Percentiles rank a stretch among this genome's conserved stretches.
Conservation (phyloP, 2,888 invertebrate genomes). For the Lumbricus terrestris region DNA sequence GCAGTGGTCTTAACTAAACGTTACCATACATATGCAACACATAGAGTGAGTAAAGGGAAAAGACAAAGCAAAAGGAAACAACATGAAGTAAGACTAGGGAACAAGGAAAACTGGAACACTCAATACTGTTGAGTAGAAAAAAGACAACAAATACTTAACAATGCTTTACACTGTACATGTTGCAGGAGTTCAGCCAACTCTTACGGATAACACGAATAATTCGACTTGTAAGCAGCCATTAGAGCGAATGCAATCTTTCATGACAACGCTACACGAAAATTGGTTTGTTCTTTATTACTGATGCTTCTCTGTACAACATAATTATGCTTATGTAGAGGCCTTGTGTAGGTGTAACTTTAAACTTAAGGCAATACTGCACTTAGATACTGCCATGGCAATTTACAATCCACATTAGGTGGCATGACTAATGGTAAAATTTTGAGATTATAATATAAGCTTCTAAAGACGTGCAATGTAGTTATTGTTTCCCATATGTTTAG, state of each 20-base stretch:
- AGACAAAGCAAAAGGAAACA: too few species aligned
- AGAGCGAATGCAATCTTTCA: constrained; percentile 81
- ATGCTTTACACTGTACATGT: not conserved
- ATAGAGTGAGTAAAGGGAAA: too few species aligned
- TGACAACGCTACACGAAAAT: constrained; percentile 76
- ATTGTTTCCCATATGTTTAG: not conserved
- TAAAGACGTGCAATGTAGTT: not conserved
- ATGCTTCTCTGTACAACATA: not conserved
- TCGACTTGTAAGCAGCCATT: constrained; percentile 62
- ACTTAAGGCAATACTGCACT: not conserved
- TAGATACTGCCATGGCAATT: too few species aligned
- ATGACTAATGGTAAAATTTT: not conserved
- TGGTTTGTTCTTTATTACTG: constrained; percentile 54
- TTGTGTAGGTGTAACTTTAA: not conserved
- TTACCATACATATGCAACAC: too few species aligned
- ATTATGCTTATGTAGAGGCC: not conserved
- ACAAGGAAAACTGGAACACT: too few species aligned
- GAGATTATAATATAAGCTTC: not conserved
- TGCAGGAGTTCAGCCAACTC: constrained; percentile 48
- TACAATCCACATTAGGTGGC: not conserved
- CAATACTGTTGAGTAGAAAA: not conserved
- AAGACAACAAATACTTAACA: too few species aligned
- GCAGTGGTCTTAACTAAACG: too few species aligned
- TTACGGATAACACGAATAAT: constrained; percentile 49
- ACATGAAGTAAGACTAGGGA: too few species aligned